Percentiles rank a stretch among this genome's conserved stretches.
Conservation (phyloP, 1,140 invertebrate species). For the Yoshiicerus persimilis region DNA sequence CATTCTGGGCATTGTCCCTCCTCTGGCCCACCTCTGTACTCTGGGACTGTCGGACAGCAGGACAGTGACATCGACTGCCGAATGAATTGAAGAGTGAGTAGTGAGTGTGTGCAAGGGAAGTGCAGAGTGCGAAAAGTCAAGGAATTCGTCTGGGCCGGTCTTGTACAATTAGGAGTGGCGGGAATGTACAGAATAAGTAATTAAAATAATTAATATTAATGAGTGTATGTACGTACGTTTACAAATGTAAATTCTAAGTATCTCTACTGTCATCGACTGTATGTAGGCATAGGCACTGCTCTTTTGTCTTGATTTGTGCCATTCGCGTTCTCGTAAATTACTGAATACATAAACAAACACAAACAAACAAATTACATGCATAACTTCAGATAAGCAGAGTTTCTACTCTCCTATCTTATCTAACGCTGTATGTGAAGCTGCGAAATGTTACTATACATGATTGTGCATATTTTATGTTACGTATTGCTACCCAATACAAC, state of each 20-base stretch:
- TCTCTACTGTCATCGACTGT: background rate
- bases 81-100: too few relatives aligned
- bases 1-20: background rate
- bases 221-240: background rate
- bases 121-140: background rate
- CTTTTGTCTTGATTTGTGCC: constrained; percentile 23
- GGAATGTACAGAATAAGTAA: background rate
- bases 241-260: background rate
- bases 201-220: background rate
- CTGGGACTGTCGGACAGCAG: too few relatives aligned
- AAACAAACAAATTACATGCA: background rate
- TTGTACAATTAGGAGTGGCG: background rate
- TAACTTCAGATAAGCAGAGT: too few relatives aligned
- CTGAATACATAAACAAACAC: background rate
- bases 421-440: too few relatives aligned
- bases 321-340: constrained; percentile 3
- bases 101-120: background rate
- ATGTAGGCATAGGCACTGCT: background rate
- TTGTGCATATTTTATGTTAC: background rate
- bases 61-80: too few relatives aligned
- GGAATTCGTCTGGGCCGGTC: background rate
- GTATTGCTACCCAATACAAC: background rate
- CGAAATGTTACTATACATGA: too few relatives aligned
- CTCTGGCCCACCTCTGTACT: too few relatives aligned
- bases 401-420: too few relatives aligned